Base-by-base conservation (phyloP, 1,140 invertebrate genomes). In the Drosophila arizonae region DNA sequence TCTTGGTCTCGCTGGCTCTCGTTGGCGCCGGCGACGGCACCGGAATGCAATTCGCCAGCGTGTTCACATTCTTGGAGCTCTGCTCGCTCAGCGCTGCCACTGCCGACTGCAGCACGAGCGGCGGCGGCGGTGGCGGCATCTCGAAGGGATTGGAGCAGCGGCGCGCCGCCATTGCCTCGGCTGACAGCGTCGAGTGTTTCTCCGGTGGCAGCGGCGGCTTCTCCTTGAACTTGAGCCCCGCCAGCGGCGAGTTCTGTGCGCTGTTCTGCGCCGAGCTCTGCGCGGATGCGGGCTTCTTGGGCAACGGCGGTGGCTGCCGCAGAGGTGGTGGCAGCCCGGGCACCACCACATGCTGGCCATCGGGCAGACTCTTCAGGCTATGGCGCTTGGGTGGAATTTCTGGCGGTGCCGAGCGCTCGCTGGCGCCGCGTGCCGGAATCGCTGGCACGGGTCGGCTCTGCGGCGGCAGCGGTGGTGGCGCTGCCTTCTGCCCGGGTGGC, bases 301-400 rank as follows among this genome's bases (percentile, higher is more conserved):
- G 91, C 76, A 91, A 65, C 9, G 91, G 91, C 13, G 91, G 91
- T 5, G 91, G 91, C 41, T 79, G 84, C 4, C 90, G 77, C 41
- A 78, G 21, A 0, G 88, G 76, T 0, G 75, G 81, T 6, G 82
- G 76, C 55, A 87, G 26, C 0, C 76, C 79, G 0, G 81, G 88
- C 58, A 85, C 76, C 33, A 79, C 56, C 76, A 81, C 77, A 0
- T 65, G 26, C 67, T 84, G 79, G 3, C 87, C 79, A 64, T 90
- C 90, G 13, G 87, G 87, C 52, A 91, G 48, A 39, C 89, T 91
- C 50, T 92, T 92, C 0, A 92, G 61, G 36, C 91, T 92, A 15
- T 90, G 81, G 0, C 91, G 87, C 52, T 92, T 92, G 5, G 91
- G 91, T 11, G 91, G 91, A 63, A 92, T 92, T 62, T 92, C 91